Evolutionary conservation across 2,888 invertebrate genomes (phyloP).

Genomic region (Phytoseiulus persimilis): DNA sequence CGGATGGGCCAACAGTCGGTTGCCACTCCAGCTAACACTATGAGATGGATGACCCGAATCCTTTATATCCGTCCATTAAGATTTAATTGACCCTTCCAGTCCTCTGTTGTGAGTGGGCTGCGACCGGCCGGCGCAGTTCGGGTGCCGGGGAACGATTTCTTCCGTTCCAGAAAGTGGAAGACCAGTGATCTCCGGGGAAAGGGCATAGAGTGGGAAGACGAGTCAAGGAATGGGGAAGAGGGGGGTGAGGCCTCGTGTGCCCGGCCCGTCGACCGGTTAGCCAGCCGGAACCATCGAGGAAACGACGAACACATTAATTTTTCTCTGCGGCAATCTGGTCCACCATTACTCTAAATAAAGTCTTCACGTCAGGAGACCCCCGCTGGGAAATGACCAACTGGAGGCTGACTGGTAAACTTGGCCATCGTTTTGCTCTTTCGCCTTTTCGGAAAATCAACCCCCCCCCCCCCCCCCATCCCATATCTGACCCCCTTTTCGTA

Average conservation of each 20-base stretch:
- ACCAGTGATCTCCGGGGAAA: neutral
- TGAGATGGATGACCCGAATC: neutral
- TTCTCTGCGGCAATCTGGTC: conserved; percentile 28
- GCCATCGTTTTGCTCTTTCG: neutral
- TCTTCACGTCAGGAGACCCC: neutral
- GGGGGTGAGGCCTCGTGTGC: neutral
- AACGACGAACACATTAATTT: conserved; percentile 18
- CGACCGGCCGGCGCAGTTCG: neutral
- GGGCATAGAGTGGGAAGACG: neutral
- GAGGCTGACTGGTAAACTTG: neutral
- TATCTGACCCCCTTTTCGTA: too few relatives aligned
- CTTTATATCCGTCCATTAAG: neutral
- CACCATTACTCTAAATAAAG: conserved; percentile 34
- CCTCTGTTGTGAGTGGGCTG: neutral
- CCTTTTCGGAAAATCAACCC: neutral
- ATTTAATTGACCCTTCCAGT: neutral
- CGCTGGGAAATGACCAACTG: neutral
- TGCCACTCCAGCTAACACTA: neutral
- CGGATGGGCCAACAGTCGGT: neutral
- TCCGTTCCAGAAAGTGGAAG: neutral
- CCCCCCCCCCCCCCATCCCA: too few relatives aligned
- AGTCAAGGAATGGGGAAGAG: neutral
- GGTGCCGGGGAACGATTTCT: neutral
- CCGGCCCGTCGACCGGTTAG: neutral
- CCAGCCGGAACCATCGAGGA: neutral